Conservation (phyloP, 2,113 vertebrate genomes). For the Phrynocephalus versicolor region DNA sequence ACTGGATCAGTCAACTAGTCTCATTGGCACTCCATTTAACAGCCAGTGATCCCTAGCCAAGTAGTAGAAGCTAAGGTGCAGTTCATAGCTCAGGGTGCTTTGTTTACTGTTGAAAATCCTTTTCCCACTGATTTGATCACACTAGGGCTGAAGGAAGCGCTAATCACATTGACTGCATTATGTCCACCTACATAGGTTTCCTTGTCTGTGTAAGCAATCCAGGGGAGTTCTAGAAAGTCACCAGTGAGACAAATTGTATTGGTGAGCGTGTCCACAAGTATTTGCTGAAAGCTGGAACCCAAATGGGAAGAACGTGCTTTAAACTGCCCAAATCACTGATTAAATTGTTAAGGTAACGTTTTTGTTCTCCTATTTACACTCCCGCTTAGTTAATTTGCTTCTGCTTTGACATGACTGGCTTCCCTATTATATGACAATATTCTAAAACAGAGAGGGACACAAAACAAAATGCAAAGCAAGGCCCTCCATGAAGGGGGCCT, state of each 20-base stretch:
- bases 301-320: neutral
- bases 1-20: neutral
- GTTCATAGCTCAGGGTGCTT: neutral
- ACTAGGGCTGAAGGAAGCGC: neutral
- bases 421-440: neutral
- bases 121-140: neutral
- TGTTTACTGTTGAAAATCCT: neutral
- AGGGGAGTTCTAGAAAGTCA: neutral
- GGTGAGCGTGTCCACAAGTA: neutral
- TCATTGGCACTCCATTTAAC: neutral
- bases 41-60: neutral
- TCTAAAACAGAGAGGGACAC: too few relatives aligned
- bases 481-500: too few relatives aligned
- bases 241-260: neutral
- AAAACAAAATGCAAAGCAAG: too few relatives aligned
- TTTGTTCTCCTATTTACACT: neutral
- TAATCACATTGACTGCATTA: too few relatives aligned
- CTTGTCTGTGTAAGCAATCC: neutral
- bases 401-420: neutral
- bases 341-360: neutral
- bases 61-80: neutral
- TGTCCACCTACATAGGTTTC: neutral
- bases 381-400: too few relatives aligned
- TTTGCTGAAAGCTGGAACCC: too few relatives aligned
- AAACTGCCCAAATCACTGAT: neutral